A percentile compares a stretch with the other conserved stretches of the same genome.
Evolutionary conservation across 2,888 invertebrate species (phyloP).

Genomic region (Galeopsomyia nigrocyanea): DNA sequence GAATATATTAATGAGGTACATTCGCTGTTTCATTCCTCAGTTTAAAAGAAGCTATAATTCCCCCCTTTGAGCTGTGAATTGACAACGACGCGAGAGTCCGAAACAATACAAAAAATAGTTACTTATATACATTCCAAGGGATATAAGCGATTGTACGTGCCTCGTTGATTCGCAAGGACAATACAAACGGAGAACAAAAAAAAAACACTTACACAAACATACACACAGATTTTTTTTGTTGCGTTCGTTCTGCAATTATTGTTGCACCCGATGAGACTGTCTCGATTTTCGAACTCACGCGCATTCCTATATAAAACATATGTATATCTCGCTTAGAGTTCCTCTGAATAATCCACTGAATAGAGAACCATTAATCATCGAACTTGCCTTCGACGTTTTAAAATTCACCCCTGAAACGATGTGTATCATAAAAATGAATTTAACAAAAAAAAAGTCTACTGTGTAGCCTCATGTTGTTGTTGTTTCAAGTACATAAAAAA

Average conservation of each 20-base stretch:
- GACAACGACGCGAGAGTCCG: slow-evolving; percentile 23
- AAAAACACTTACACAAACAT: not conserved
- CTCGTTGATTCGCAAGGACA: slow-evolving; percentile 62
- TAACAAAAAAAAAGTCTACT: slow-evolving; percentile 13
- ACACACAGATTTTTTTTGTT: not conserved
- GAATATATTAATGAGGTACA: slow-evolving; percentile 36
- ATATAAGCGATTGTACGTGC: slow-evolving; percentile 39
- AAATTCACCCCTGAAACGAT: slow-evolving; percentile 8
- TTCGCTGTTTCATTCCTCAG: slow-evolving; percentile 14
- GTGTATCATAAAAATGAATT: slow-evolving; percentile 22
- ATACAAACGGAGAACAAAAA: slow-evolving; percentile 52
- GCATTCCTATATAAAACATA: not conserved
- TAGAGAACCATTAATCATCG: slow-evolving; percentile 5
- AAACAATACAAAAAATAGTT: too few species aligned
- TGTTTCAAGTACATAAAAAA: slow-evolving; percentile 16
- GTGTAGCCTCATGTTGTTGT: slow-evolving; percentile 40
- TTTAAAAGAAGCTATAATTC: slow-evolving; percentile 12
- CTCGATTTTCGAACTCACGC: slow-evolving; percentile 36
- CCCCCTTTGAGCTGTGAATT: slow-evolving; percentile 32
- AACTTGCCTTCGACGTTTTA: slow-evolving; percentile 43
- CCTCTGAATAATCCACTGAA: slow-evolving; percentile 8
- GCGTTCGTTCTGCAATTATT: slow-evolving; percentile 42
- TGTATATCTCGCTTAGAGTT: slow-evolving; percentile 19
- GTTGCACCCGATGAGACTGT: slow-evolving; percentile 23
- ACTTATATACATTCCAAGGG: too few species aligned